Percentiles rank a stretch among this genome's conserved stretches.
These are phyloP conservation scores for Cephus nigrinus DNA, from an alignment of 2,888 invertebrate species.

Conservation along the genomic window DNA sequence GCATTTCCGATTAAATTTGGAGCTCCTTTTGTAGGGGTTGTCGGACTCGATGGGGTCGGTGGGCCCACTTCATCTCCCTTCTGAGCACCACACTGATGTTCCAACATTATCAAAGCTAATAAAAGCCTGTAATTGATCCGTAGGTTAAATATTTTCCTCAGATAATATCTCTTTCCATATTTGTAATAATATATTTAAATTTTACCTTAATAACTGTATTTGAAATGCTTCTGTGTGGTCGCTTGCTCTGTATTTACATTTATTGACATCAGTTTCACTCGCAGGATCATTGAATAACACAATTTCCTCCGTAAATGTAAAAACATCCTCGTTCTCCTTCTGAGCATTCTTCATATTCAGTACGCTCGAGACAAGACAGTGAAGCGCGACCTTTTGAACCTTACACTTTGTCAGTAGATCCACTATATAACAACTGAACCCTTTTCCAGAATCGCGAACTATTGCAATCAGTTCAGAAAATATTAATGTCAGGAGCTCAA, in stretches of 20 bases:
- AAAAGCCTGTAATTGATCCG: conserved; percentile 68
- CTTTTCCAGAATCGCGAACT: conserved; percentile 80
- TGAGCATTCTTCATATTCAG: conserved; percentile 69
- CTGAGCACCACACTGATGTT: conserved; percentile 75
- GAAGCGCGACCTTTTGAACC: conserved; percentile 84
- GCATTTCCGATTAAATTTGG: conserved; percentile 55
- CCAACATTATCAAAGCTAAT: conserved; percentile 79
- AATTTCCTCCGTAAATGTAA: conserved; percentile 80
- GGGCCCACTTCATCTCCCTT: conserved; percentile 65
- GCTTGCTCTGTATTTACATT: conserved; percentile 70
- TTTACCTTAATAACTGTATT: conserved; percentile 73
- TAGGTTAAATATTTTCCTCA: not conserved
- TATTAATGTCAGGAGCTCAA: conserved; percentile 79
- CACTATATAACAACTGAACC: conserved; percentile 80
- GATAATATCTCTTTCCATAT: not conserved
- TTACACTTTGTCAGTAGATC: conserved; percentile 82
- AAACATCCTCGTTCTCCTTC: conserved; percentile 66
- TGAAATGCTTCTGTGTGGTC: conserved; percentile 78
- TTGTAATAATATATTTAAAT: not conserved
- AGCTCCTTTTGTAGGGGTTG: conserved; percentile 49
- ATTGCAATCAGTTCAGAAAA: conserved; percentile 79
- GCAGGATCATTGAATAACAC: conserved; percentile 78
- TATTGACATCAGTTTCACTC: conserved; percentile 64
- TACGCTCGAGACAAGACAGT: conserved; percentile 83
- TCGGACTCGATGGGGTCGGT: conserved; percentile 37